phyloP scores from a whole-genome alignment of 2,113 vertebrate species.

The Micronycteris hirsuta region DNA sequence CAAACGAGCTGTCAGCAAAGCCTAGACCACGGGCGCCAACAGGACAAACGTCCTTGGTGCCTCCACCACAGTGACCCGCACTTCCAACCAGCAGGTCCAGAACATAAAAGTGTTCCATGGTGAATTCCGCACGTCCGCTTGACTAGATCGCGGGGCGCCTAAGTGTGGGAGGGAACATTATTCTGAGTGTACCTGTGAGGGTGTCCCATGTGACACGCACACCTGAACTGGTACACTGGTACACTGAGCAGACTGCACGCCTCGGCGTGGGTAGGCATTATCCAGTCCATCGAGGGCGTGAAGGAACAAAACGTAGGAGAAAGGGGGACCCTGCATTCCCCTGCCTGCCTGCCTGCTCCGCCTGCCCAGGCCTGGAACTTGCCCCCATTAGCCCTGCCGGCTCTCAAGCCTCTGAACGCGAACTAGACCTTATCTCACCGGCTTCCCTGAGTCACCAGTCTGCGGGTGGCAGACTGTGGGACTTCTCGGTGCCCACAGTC shows the following conservation, averaged over 20 bases:
- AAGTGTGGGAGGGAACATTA: background rate
- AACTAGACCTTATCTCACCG: background rate
- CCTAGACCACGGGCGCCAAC: background rate
- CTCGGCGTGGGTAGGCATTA: no score
- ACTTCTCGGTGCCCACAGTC: background rate
- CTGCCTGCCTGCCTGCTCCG: background rate
- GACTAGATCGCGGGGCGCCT: background rate
- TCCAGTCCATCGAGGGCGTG: rapidly evolving
- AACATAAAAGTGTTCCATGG: background rate
- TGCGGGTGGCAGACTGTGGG: background rate
- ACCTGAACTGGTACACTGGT: background rate
- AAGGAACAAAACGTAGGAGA: background rate
- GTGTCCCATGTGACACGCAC: background rate
- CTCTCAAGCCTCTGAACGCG: background rate
- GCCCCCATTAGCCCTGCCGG: background rate
- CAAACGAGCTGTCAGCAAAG: background rate
- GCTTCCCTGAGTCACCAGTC: background rate
- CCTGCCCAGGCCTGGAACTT: background rate
- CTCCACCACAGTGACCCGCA: background rate
- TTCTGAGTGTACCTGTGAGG: background rate
- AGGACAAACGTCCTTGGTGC: background rate
- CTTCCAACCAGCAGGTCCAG: background rate
- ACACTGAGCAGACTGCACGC: background rate
- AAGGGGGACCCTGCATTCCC: background rate
- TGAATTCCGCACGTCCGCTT: background rate